A percentile compares a stretch with the other conserved stretches of the same genome.
Conservation (phyloP, 2,797 vertebrate genomes). For the Characodon lateralis region DNA sequence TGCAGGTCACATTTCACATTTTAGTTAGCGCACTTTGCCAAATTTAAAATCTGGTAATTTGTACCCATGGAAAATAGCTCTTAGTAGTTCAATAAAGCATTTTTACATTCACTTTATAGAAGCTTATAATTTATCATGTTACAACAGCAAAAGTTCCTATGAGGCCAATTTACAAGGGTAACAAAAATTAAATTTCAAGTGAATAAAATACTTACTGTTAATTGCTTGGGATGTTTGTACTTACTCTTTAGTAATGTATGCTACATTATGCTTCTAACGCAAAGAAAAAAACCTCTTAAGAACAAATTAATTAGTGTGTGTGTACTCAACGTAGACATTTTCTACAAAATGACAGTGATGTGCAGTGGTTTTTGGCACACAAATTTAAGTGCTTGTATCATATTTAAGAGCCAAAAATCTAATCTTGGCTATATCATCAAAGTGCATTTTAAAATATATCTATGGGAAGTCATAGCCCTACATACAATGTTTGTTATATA, state of each 20-base stretch:
- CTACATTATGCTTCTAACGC: not conserved
- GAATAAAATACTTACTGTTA: slow-evolving; percentile 4
- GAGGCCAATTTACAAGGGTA: slow-evolving; percentile 17
- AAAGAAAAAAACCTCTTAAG: not conserved
- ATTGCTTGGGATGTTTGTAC: not conserved
- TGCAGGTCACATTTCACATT: slow-evolving; percentile 30
- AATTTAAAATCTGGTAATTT: slow-evolving; percentile 39
- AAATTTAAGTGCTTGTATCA: too few relatives aligned
- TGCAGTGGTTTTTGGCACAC: not conserved
- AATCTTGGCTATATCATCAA: too few relatives aligned
- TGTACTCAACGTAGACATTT: not conserved
- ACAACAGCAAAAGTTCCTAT: slow-evolving; percentile 16
- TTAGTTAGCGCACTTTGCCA: slow-evolving; percentile 20
- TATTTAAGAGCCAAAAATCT: too few relatives aligned
- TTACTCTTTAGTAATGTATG: not conserved
- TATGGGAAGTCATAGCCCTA: not conserved
- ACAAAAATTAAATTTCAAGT: slow-evolving; percentile 10
- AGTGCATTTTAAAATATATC: not conserved
- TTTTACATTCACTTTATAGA: slow-evolving; percentile 14
- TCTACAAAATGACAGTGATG: not conserved
- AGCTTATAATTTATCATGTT: slow-evolving; percentile 35
- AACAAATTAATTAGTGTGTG: not conserved
- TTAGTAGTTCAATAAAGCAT: slow-evolving; percentile 36
- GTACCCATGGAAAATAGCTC: slow-evolving; percentile 26
- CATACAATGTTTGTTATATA: not conserved